phyloP scores from a whole-genome alignment of 2,888 invertebrate genomes.

The Drosophila hamatofila region DNA sequence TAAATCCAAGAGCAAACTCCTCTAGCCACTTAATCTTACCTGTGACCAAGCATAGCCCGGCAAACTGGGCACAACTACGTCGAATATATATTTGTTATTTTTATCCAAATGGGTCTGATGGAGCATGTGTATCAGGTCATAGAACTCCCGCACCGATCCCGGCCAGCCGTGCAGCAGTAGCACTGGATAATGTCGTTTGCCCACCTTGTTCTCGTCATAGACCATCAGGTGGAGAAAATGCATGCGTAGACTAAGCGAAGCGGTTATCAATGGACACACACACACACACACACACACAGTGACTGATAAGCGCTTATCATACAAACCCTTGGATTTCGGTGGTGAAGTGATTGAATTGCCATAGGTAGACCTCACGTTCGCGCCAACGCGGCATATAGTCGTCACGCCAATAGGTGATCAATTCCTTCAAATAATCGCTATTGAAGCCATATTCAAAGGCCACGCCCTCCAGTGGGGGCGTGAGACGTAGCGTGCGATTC shows the following conservation, averaged over 20 bases:
- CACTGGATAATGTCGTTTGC: conserved; percentile 83
- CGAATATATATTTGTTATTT: conserved; percentile 87
- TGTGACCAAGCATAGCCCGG: conserved; percentile 86
- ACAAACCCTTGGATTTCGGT: conserved; percentile 90
- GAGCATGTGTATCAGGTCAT: conserved; percentile 90
- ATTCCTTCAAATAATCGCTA: conserved; percentile 88
- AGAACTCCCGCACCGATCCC: conserved; percentile 94
- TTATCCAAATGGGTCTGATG: conserved; percentile 84
- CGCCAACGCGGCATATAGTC: conserved; percentile 90
- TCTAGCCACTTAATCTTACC: conserved; percentile 52
- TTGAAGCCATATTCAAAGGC: conserved; percentile 93
- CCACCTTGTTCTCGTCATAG: conserved; percentile 80
- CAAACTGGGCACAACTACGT: conserved; percentile 87
- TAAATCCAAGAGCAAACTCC: not conserved
- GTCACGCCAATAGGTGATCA: conserved; percentile 92
- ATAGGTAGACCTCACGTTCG: conserved; percentile 89
- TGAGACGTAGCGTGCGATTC: conserved; percentile 84
- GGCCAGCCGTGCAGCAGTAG: conserved; percentile 95
- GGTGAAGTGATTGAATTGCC: conserved; percentile 90
- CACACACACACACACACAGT: too few relatives aligned
- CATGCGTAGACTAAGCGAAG: conserved; percentile 85
- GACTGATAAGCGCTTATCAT: conserved; percentile 49
- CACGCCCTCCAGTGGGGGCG: conserved; percentile 88
- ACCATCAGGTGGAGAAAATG: conserved; percentile 90
- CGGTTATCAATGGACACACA: conserved; percentile 31